Evolutionary conservation across 1,140 invertebrate genomes (phyloP), one percentile per base, ranked within the genome.

Genomic region (Aricia agestis): DNA sequence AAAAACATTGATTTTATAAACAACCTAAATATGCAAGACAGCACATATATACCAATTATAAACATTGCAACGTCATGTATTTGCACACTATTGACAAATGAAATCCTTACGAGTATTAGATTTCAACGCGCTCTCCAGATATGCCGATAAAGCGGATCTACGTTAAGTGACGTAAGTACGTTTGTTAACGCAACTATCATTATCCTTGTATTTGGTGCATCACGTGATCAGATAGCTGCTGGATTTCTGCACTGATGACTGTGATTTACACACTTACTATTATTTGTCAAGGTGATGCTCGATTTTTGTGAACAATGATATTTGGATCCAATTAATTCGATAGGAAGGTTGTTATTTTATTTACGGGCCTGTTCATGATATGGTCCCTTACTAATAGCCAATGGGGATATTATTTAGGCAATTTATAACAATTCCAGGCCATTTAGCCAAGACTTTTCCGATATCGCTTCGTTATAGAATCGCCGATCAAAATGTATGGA

Each of bases 141-240:
- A 13, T 1, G 45, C 45, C 10, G 45, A 52, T 52, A 52, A 10
- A 52, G 45, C 45, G 13, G 13, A 52, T 52, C 45, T 52, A 52
- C 13, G 45, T 52, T 52, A 52, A 52, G 45, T 67, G 70, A 77
- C 72, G 74, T 76, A 71, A 81, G 80, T 57, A 9, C 71, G 25
- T 70, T 74, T 52, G 70, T 36, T 57, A 42, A 58, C 19, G 61
- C 25, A 68, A 19, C 25, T 68, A 13, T 31, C 13, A 63, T 63
- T 63, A 63, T 63, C 5, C 19, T 25, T 63, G 59, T 63, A 85
- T 82, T 79, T 85, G 81, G 82, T 82, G 81, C 82, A 82, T 85
- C 74, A 79, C 82, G 73, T 74, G 77, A 85, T 81, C 81, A 61
- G 82, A 84, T 84, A 82, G 73, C 71, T 73, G 66, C 70, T 57